Conservation (phyloP, 1,140 invertebrate genomes). For the Caenorhabditis inopinata region DNA sequence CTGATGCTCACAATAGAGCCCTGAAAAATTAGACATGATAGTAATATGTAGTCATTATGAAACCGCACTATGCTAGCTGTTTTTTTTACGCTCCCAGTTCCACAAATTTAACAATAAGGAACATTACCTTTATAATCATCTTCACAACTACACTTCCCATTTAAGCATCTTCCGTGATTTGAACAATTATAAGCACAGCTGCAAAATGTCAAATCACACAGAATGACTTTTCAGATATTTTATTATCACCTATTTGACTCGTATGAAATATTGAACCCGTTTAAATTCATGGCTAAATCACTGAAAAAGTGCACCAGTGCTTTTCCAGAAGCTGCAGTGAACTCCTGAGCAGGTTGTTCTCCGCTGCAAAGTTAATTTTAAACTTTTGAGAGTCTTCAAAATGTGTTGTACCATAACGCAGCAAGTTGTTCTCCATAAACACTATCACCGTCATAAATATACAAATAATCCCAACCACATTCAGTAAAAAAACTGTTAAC, state of each 20-base stretch:
- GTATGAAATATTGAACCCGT: constrained; percentile 64
- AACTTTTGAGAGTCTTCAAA: neutral
- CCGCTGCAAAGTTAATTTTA: constrained; percentile 36
- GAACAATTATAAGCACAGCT: constrained; percentile 55
- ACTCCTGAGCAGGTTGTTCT: constrained; percentile 47
- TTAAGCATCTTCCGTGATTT: constrained; percentile 51
- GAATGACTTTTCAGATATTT: neutral
- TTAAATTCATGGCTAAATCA: constrained; percentile 63
- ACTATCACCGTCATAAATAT: constrained; percentile 65
- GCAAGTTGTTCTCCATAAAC: constrained; percentile 59
- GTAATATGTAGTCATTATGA: too few species aligned
- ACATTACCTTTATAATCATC: constrained; percentile 45
- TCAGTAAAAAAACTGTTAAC: constrained; percentile 62
- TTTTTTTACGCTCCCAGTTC: too few species aligned
- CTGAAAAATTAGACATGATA: constrained; percentile 41
- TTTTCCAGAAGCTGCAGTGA: constrained; percentile 53
- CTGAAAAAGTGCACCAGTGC: constrained; percentile 66
- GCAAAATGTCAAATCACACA: neutral
- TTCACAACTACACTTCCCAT: constrained; percentile 43
- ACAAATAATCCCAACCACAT: constrained; percentile 66
- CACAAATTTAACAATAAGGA: too few species aligned
- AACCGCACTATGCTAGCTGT: too few species aligned
- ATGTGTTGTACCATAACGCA: constrained; percentile 62
- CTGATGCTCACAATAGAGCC: constrained; percentile 49
- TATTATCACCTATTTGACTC: constrained; percentile 48